Evolutionary conservation across 2,113 vertebrate genomes (phyloP).

Genomic region (Dunckerocampus dactyliophorus): DNA sequence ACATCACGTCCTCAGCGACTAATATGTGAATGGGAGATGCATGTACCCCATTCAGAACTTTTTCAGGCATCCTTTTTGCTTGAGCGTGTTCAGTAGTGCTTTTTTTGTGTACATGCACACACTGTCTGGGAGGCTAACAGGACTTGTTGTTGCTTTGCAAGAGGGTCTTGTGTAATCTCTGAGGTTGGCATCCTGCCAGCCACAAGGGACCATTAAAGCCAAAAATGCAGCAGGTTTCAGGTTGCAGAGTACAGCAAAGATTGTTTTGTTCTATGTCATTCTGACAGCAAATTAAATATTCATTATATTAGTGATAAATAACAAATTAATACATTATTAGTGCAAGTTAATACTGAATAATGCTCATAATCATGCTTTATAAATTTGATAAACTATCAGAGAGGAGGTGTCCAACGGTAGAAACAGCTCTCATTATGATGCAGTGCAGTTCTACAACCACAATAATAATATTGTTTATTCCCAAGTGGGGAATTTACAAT

Average conservation of each 20-base stretch:
- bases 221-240: constrained; percentile 53
- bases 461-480: not conserved
- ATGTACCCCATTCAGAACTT: constrained; percentile 20
- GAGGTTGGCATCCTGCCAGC: constrained; percentile 46
- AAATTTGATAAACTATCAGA: too few species aligned
- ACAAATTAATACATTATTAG: not conserved
- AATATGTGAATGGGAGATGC: constrained; percentile 34
- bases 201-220: constrained; percentile 58
- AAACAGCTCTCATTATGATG: not conserved
- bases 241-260: constrained; percentile 52
- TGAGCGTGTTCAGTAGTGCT: not conserved
- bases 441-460: not conserved
- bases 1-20: constrained; percentile 46
- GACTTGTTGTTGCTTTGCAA: constrained; percentile 59
- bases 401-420: too few species aligned
- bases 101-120: constrained; percentile 3
- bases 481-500: not conserved
- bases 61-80: not conserved
- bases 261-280: constrained; percentile 34
- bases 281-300: constrained; percentile 37
- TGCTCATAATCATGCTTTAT: too few species aligned
- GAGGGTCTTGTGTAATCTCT: constrained; percentile 64
- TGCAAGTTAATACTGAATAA: too few species aligned
- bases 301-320: not conserved
- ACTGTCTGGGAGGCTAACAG: constrained; percentile 6